Percentiles rank a stretch among this genome's conserved stretches.
Evolutionary conservation across 2,888 invertebrate species (phyloP).

Genomic region (Caenorhabditis panamensis): DNA sequence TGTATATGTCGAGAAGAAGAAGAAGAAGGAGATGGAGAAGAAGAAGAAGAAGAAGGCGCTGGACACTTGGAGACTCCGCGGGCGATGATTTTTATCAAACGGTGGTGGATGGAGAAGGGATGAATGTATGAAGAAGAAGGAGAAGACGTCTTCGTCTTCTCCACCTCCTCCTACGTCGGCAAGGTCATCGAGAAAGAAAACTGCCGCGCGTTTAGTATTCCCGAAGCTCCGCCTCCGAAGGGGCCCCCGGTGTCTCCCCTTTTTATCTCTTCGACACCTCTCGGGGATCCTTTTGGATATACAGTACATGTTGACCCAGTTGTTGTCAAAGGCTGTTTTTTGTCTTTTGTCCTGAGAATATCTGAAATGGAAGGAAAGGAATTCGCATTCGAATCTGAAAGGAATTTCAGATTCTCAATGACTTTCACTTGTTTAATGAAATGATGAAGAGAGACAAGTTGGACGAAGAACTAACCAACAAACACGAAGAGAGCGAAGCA

Average conservation of each 20-base stretch:
- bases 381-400: background rate
- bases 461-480: conserved; percentile 46
- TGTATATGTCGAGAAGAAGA: conserved; percentile 20
- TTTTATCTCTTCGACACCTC: background rate
- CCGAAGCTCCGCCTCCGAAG: conserved; percentile 35
- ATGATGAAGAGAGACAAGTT: conserved; percentile 27
- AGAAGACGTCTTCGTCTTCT: conserved; percentile 25
- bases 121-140: background rate
- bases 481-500: background rate
- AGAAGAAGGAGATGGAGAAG: background rate
- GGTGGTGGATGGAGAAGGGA: conserved; percentile 4
- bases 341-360: no score
- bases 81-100: conserved; percentile 57
- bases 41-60: no score
- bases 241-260: background rate
- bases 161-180: conserved; percentile 27
- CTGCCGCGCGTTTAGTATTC: conserved; percentile 46
- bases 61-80: background rate
- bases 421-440: background rate
- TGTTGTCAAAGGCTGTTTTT: no score
- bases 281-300: conserved; percentile 12
- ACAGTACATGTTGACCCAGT: conserved; percentile 8
- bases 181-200: conserved; percentile 54
- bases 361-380: no score
- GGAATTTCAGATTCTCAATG: no score